phyloP scores from a whole-genome alignment of 2,888 invertebrate species.

The Malthinus seriepunctatus region DNA sequence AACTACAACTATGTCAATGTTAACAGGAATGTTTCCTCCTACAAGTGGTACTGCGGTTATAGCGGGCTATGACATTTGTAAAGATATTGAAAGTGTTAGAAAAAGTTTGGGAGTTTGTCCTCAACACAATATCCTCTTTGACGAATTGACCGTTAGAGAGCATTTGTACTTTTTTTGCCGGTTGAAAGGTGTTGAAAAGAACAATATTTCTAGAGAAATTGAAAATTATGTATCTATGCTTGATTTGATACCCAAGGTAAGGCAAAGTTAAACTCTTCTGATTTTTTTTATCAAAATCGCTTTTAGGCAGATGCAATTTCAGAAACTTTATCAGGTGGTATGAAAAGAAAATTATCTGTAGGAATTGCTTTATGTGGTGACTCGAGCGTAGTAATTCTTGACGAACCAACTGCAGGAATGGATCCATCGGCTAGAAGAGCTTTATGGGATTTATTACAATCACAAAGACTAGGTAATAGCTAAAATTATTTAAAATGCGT shows the following conservation, averaged over 20 bases:
- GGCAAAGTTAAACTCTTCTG: not conserved
- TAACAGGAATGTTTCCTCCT: conserved; percentile 76
- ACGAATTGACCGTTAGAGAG: conserved; percentile 79
- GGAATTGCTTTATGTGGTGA: conserved; percentile 73
- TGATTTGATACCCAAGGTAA: conserved; percentile 68
- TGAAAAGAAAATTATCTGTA: conserved; percentile 76
- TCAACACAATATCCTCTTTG: conserved; percentile 84
- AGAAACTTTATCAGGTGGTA: conserved; percentile 73
- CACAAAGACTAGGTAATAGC: conserved; percentile 62
- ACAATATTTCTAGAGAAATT: conserved; percentile 63
- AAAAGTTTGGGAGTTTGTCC: conserved; percentile 79
- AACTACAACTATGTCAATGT: conserved; percentile 91
- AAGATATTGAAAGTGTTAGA: conserved; percentile 66
- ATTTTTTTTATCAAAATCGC: conserved; percentile 61
- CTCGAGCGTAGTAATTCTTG: conserved; percentile 67
- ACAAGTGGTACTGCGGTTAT: conserved; percentile 71
- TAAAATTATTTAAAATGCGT: not conserved
- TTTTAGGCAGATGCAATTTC: conserved; percentile 64
- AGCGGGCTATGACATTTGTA: conserved; percentile 73
- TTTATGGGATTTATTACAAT: conserved; percentile 80
- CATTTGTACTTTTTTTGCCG: conserved; percentile 82
- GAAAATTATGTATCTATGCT: conserved; percentile 66
- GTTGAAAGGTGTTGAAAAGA: conserved; percentile 65
- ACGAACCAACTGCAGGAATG: conserved; percentile 83
- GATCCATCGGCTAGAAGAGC: conserved; percentile 82